Conservation (phyloP, 2,888 invertebrate genomes). For the Cepaea hortensis region DNA sequence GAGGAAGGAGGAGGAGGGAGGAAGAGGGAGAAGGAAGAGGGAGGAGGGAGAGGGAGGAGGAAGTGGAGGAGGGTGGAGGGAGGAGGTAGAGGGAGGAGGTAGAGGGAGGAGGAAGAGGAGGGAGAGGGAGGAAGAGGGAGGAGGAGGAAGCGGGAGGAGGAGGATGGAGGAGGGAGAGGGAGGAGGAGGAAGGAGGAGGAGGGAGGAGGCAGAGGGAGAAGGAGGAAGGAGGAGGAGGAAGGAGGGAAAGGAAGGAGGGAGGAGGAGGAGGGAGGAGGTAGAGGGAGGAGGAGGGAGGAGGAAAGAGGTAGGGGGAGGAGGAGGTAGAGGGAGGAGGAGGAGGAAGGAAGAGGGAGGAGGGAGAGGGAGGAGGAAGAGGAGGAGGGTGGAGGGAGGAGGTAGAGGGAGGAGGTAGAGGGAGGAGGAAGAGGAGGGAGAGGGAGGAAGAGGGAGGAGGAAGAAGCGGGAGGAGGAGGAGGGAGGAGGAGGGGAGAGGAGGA, state of each 20-base stretch:
- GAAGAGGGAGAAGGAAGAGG: neutral
- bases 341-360: neutral
- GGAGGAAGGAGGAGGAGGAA: neutral
- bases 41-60: neutral
- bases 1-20: neutral
- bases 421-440: neutral
- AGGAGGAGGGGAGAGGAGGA: neutral
- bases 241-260: neutral
- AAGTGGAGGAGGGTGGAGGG: no score
- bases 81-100: no score
- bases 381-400: no score
- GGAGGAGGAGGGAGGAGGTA: neutral
- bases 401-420: neutral
- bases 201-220: no score
- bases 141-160: no score
- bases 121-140: neutral
- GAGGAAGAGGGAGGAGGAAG: neutral
- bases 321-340: neutral
- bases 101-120: neutral
- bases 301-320: no score
- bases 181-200: no score
- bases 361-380: no score
- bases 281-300: neutral
- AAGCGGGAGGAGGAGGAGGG: neutral
- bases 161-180: no score